phyloP scores from a whole-genome alignment of 2,113 vertebrate genomes.

The Eurypyga helias region DNA sequence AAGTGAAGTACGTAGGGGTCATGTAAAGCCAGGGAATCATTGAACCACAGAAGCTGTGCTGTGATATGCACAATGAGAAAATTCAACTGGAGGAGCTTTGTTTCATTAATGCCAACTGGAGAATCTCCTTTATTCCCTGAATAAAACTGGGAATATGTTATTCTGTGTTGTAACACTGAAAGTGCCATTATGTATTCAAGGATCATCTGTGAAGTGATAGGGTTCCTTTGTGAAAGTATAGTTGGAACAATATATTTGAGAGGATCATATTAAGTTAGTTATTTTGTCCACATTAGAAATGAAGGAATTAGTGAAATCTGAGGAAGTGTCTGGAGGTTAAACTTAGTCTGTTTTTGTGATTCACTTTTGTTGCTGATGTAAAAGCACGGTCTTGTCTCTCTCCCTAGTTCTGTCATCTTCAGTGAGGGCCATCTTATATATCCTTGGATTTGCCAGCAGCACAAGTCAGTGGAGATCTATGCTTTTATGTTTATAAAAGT shows the following conservation, averaged over 20 bases:
- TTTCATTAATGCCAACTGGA: neutral
- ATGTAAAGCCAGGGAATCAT: neutral
- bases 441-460: neutral
- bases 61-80: neutral
- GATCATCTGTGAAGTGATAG: neutral
- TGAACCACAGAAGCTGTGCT: neutral
- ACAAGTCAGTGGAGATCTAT: neutral
- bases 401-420: neutral
- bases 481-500: neutral
- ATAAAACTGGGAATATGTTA: neutral
- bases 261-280: neutral
- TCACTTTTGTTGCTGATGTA: neutral
- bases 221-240: neutral
- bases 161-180: fast-evolving
- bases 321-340: neutral
- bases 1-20: neutral
- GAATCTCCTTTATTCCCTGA: neutral
- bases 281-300: neutral
- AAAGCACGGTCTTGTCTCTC: neutral
- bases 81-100: neutral
- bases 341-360: neutral
- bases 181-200: neutral
- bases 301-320: neutral
- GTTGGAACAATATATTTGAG: neutral
- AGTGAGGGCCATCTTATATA: neutral